Evolutionary conservation across 2,888 invertebrate genomes (phyloP).

Genomic region (Plebejus anna): DNA sequence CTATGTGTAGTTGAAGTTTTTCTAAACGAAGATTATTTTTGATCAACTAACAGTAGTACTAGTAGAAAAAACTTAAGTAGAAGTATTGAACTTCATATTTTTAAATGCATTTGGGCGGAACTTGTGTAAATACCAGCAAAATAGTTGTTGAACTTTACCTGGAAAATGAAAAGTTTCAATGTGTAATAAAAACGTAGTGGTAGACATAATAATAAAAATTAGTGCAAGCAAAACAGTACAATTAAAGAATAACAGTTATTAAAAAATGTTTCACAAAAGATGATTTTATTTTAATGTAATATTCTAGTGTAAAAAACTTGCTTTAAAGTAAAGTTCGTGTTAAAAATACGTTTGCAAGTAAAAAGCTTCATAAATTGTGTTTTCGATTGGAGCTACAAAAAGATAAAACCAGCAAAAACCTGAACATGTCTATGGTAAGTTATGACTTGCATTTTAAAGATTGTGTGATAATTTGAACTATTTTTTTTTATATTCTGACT

Average conservation of each 20-base stretch:
- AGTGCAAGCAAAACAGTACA: too few species aligned
- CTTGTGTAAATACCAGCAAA: too few species aligned
- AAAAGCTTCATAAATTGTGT: conserved; percentile 1
- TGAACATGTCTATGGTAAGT: conserved; percentile 14
- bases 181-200: too few species aligned
- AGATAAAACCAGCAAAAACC: conserved; percentile 2
- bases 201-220: too few species aligned
- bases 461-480: background rate
- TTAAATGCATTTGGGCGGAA: too few species aligned
- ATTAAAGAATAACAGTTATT: background rate
- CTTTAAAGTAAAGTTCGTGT: background rate
- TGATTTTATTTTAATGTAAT: background rate
- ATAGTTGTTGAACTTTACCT: too few species aligned
- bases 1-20: too few species aligned
- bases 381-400: conserved; percentile 7
- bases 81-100: too few species aligned
- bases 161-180: too few species aligned
- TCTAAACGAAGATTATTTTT: too few species aligned
- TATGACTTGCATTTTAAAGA: conserved; percentile 6
- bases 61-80: too few species aligned
- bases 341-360: background rate
- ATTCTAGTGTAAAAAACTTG: background rate
- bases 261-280: background rate
- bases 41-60: too few species aligned
- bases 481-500: background rate